These are phyloP conservation scores for Plutomurus gul DNA, from an alignment of 1,140 invertebrate species.

Conservation along the genomic window DNA sequence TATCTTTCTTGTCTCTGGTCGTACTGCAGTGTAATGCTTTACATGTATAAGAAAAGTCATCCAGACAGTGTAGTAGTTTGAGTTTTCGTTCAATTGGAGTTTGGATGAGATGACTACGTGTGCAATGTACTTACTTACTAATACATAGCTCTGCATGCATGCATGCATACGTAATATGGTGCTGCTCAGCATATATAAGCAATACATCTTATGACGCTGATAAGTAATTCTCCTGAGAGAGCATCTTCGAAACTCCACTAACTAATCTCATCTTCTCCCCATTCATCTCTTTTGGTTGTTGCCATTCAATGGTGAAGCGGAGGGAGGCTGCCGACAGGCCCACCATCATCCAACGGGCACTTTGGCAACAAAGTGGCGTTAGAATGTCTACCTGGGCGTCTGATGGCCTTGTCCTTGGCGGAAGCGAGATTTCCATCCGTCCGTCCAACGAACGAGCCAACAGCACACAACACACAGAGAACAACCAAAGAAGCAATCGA, in stretches of 20 bases:
- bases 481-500: neutral
- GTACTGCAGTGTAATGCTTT: no score
- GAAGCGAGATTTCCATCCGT: slow-evolving; percentile 40
- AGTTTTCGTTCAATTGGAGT: no score
- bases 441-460: slow-evolving; percentile 7
- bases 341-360: slow-evolving; percentile 6
- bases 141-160: no score
- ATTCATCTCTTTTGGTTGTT: neutral
- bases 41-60: no score
- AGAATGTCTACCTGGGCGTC: slow-evolving; percentile 49
- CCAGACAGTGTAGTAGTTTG: no score
- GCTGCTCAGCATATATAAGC: no score
- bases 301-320: neutral
- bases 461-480: neutral
- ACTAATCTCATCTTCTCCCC: neutral
- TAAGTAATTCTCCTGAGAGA: neutral
- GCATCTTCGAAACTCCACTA: neutral
- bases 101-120: no score
- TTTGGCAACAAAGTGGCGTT: slow-evolving; percentile 50
- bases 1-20: no score
- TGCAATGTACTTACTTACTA: no score
- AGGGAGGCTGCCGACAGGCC: neutral
- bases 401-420: slow-evolving; percentile 52
- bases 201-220: neutral
- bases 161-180: no score